Evolutionary conservation across 2,113 vertebrate genomes (phyloP).

Genomic region (Pseudorasbora parva): DNA sequence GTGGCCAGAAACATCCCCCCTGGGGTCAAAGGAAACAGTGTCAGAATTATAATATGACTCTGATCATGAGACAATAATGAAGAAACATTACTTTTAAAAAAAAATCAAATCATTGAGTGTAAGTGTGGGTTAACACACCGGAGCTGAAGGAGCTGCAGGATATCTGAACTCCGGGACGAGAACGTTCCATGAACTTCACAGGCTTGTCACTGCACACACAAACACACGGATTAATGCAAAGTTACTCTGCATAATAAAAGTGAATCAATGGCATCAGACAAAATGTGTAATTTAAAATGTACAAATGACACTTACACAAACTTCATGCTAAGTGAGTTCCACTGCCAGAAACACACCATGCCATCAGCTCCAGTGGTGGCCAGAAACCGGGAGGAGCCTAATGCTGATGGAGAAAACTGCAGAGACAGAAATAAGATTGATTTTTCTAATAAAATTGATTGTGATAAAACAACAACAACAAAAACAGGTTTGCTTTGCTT

Average conservation of each 20-base stretch:
- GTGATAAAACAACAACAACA: not conserved
- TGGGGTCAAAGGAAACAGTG: constrained; percentile 58
- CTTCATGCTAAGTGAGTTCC: constrained; percentile 90
- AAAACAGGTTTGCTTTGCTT: not conserved
- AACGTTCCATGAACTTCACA: constrained; percentile 94
- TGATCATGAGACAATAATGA: not conserved
- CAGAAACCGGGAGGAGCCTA: constrained; percentile 89
- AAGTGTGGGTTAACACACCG: constrained; percentile 74
- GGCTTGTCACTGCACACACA: constrained; percentile 84
- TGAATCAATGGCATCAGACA: not conserved
- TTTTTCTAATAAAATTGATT: no score
- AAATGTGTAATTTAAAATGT: not conserved
- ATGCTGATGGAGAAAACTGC: constrained; percentile 92
- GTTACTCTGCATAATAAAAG: not conserved
- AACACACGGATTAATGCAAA: not conserved
- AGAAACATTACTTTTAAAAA: not conserved
- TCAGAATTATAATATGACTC: not conserved
- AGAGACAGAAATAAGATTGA: not conserved
- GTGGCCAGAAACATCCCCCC: constrained; percentile 98
- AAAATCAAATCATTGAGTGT: not conserved
- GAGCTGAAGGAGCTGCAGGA: constrained; percentile 97
- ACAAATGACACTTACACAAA: constrained; percentile 81
- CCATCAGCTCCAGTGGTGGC: constrained; percentile 97
- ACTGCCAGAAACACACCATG: constrained; percentile 98
- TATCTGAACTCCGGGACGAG: constrained; percentile 95